These are phyloP conservation scores for Calephelis perditalis DNA, from an alignment of 2,888 invertebrate species.

Conservation along the genomic window DNA sequence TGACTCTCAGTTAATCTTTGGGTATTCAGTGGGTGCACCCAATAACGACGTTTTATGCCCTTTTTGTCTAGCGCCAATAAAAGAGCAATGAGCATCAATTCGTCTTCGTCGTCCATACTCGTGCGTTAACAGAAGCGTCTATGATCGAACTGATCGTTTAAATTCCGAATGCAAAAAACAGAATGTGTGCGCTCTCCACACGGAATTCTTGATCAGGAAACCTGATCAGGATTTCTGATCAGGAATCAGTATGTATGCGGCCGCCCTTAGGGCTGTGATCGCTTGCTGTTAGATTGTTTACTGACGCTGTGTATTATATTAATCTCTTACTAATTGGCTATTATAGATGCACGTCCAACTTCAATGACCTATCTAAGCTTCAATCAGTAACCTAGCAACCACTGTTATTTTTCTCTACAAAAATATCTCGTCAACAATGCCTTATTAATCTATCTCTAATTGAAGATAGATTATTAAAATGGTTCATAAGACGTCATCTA, in stretches of 20 bases:
- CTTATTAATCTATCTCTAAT: too few species aligned
- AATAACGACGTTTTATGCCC: neutral
- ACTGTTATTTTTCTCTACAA: too few species aligned
- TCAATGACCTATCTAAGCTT: too few species aligned
- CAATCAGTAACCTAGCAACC: too few species aligned
- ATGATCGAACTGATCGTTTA: neutral
- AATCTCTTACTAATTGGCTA: too few species aligned
- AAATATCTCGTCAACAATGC: too few species aligned
- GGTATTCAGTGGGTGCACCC: constrained; percentile 4
- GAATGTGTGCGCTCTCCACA: too few species aligned
- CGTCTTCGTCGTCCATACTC: neutral
- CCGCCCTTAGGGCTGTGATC: neutral
- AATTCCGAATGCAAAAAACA: neutral
- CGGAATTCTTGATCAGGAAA: neutral
- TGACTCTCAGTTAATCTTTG: constrained; percentile 13
- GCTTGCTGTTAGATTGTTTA: too few species aligned
- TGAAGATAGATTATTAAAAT: too few species aligned
- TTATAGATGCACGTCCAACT: too few species aligned
- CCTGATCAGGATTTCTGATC: neutral
- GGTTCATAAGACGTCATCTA: too few species aligned
- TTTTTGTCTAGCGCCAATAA: neutral
- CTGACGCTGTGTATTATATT: too few species aligned
- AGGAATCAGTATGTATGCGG: neutral
- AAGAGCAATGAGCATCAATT: neutral
- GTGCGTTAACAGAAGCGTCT: neutral